A percentile compares a stretch with the other conserved stretches of the same genome.
phyloP scores from a whole-genome alignment of 2,797 vertebrate genomes.

The Limnodromus scolopaceus region DNA sequence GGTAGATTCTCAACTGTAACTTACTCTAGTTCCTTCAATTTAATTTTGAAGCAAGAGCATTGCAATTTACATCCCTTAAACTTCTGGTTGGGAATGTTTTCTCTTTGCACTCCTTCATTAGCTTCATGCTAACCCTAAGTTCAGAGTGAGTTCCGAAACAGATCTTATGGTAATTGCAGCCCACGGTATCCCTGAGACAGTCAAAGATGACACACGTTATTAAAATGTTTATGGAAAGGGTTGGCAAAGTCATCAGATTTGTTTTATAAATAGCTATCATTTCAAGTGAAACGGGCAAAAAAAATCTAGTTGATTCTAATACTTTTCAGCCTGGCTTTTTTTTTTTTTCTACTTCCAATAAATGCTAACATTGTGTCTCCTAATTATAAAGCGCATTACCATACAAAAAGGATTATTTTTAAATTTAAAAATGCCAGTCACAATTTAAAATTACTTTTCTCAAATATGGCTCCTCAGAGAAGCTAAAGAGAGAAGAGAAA shows the following conservation, averaged over 20 bases:
- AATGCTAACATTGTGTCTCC: conserved; percentile 65
- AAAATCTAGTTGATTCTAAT: conserved; percentile 71
- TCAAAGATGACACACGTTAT: conserved; percentile 39
- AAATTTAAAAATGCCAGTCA: conserved; percentile 74
- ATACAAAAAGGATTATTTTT: conserved; percentile 74
- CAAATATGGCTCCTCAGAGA: conserved; percentile 68
- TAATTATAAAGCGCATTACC: conserved; percentile 72
- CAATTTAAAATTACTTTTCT: conserved; percentile 77
- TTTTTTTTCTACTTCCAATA: conserved; percentile 51
- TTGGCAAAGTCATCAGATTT: conserved; percentile 69
- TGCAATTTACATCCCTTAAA: background rate
- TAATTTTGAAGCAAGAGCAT: background rate
- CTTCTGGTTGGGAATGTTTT: background rate
- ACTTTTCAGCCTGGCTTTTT: conserved; percentile 64
- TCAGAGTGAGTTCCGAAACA: background rate
- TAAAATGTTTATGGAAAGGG: conserved; percentile 63
- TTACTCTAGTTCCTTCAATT: background rate
- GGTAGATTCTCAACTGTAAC: background rate
- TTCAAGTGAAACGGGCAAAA: conserved; percentile 54
- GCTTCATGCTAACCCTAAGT: background rate
- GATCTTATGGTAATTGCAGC: background rate
- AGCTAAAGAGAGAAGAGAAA: conserved; percentile 67
- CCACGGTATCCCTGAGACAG: conserved; percentile 2
- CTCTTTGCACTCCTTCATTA: background rate
- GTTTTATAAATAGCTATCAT: conserved; percentile 72